These are phyloP conservation scores for Nomada goodeniana DNA, from an alignment of 2,888 invertebrate species.

Conservation along the genomic window DNA sequence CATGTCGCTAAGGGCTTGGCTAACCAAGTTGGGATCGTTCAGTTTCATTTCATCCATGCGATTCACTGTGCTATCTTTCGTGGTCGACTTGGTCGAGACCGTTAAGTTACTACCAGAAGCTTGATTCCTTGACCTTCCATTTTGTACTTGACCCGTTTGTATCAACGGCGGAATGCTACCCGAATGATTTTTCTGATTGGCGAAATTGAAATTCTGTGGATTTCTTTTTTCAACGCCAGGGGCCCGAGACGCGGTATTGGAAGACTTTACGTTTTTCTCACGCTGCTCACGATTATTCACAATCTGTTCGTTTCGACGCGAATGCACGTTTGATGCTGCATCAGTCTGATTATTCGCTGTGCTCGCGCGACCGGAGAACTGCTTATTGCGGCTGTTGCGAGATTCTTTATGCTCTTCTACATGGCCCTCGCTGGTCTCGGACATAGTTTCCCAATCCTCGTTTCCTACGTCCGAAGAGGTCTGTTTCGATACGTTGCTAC, in stretches of 20 bases:
- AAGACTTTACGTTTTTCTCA: slow-evolving; percentile 78
- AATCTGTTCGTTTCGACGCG: slow-evolving; percentile 75
- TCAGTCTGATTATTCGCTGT: slow-evolving; percentile 60
- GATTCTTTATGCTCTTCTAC: slow-evolving; percentile 82
- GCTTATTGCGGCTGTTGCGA: slow-evolving; percentile 77
- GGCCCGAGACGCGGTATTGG: slow-evolving; percentile 75
- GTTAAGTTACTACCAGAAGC: slow-evolving; percentile 77
- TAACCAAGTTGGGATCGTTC: slow-evolving; percentile 85
- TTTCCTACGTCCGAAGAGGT: slow-evolving; percentile 85
- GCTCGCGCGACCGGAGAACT: slow-evolving; percentile 72
- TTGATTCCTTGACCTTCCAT: slow-evolving; percentile 78
- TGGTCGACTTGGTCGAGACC: slow-evolving; percentile 67
- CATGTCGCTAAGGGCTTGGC: slow-evolving; percentile 85
- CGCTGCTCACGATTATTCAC: slow-evolving; percentile 73
- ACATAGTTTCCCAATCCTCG: slow-evolving; percentile 93
- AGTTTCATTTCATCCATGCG: slow-evolving; percentile 86
- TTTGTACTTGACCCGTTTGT: slow-evolving; percentile 78
- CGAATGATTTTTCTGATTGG: slow-evolving; percentile 81
- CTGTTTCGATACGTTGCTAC: slow-evolving; percentile 76
- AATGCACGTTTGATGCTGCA: slow-evolving; percentile 63
- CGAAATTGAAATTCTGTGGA: slow-evolving; percentile 74
- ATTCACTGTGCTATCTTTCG: slow-evolving; percentile 84
- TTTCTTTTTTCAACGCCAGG: slow-evolving; percentile 81
- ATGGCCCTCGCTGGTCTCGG: slow-evolving; percentile 90
- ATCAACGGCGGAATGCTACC: slow-evolving; percentile 78